phyloP scores from a whole-genome alignment of 2,888 invertebrate species.

The Ganaspis brasiliensis region DNA sequence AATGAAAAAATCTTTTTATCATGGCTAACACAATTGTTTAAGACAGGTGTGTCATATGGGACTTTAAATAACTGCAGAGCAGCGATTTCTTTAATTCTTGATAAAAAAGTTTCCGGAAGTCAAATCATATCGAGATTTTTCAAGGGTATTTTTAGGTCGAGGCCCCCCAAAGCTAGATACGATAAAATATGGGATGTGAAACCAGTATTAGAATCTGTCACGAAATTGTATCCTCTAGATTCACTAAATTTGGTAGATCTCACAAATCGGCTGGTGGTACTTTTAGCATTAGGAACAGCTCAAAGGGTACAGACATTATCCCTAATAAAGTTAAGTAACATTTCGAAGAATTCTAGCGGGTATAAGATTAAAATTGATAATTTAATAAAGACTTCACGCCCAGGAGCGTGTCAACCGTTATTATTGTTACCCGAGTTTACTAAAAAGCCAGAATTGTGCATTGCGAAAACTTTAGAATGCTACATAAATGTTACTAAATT shows the following conservation, averaged over 20 bases:
- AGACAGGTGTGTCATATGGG: constrained; percentile 43
- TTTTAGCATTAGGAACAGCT: too few relatives aligned
- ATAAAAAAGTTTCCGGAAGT: constrained; percentile 27
- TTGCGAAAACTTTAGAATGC: constrained; percentile 34
- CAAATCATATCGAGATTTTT: constrained; percentile 47
- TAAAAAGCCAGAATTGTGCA: constrained; percentile 31
- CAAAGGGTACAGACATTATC: constrained; percentile 53
- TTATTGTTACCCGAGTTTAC: constrained; percentile 39
- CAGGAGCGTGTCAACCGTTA: constrained; percentile 46
- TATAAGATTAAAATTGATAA: constrained; percentile 46
- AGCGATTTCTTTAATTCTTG: constrained; percentile 49
- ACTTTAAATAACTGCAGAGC: constrained; percentile 47
- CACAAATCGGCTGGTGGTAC: constrained; percentile 46
- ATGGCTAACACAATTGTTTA: constrained; percentile 42
- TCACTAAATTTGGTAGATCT: constrained; percentile 29
- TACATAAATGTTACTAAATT: constrained; percentile 43
- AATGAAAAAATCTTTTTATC: background rate
- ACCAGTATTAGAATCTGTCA: constrained; percentile 24
- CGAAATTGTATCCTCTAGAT: constrained; percentile 25
- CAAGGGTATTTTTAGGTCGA: constrained; percentile 31
- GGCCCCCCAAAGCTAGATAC: constrained; percentile 48
- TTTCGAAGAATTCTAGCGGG: background rate
- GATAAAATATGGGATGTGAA: constrained; percentile 45
- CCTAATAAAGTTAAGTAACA: constrained; percentile 47
- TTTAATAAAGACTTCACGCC: constrained; percentile 50